Conservation (phyloP, 2,888 invertebrate genomes). For the Beris morrisii region DNA sequence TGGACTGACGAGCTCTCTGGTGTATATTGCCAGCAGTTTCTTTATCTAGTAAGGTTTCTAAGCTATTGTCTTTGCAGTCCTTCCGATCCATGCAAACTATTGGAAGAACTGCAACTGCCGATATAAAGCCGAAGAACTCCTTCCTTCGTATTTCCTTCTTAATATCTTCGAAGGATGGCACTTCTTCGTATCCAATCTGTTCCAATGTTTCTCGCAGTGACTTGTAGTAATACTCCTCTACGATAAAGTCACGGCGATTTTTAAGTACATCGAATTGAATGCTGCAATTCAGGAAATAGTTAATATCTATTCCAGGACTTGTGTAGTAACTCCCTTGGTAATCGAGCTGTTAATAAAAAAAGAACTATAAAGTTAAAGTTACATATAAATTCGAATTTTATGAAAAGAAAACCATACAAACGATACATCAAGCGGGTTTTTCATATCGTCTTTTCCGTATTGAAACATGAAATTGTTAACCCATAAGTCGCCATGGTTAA, state of each 20-base stretch:
- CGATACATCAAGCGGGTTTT: background rate
- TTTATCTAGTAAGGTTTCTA: conserved; percentile 46
- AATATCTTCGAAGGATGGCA: conserved; percentile 47
- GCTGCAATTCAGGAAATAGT: conserved; percentile 54
- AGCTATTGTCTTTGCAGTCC: conserved; percentile 44
- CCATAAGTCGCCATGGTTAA: conserved; percentile 56
- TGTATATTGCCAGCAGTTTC: conserved; percentile 45
- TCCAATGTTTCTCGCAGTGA: conserved; percentile 44
- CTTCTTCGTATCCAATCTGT: conserved; percentile 20
- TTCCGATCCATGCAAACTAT: conserved; percentile 47
- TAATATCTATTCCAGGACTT: conserved; percentile 53
- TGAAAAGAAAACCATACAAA: conserved; percentile 10
- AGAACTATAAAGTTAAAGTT: background rate
- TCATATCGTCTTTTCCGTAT: conserved; percentile 42
- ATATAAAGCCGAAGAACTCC: conserved; percentile 49
- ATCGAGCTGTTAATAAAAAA: conserved; percentile 43
- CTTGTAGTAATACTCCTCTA: conserved; percentile 49
- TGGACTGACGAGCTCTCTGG: conserved; percentile 45
- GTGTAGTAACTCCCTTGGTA: conserved; percentile 50
- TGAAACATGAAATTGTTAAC: conserved; percentile 55
- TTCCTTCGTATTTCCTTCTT: conserved; percentile 44
- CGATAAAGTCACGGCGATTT: conserved; percentile 45
- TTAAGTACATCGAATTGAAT: conserved; percentile 46
- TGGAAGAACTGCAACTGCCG: conserved; percentile 47
- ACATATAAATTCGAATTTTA: background rate